Evolutionary conservation across 2,113 vertebrate genomes (phyloP), one percentile per base, ranked within the genome.

Genomic region (Indri indri): DNA sequence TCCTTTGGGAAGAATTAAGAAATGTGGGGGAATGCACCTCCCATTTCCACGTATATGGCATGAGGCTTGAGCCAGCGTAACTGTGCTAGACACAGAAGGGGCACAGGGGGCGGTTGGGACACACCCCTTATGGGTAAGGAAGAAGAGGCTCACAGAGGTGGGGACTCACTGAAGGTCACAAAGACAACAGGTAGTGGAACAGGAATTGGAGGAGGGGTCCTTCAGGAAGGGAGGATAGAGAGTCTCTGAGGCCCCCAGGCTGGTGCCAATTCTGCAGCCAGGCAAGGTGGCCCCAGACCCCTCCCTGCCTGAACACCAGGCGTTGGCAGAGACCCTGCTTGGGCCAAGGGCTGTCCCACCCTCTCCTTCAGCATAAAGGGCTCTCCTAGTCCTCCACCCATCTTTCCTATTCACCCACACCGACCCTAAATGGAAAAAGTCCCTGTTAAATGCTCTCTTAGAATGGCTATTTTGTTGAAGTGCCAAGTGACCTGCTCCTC

Each of bases 381-480:
- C 81, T 74, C 66, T 37, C 66, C 57, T 8, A 70, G 57, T 25
- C 83, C 57, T 95, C 52, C 0, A 5, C 81, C 61, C 73, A 20
- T 52, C 89, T 50, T 71, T 34, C 76, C 89, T 70, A 10, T 50
- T 92, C 45, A 61, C 18, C 11, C 89, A 32, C 47, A 84, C 45
- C 63, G 71, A 14, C 65, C 74, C 77, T 32, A 76, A 76, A 87
- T 2, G 94, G 91, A 76, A 96, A 81, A 86, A 40, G 13, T 27
- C 70, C 76, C 86, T 52, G 34, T n/a, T 54, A 20, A n/a, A 22
- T 12, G 82, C 90, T 90, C 85, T 76, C 12, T 68, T 61, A 92
- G 97, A 95, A 96, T 50, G 84, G 88, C 88, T 95, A 83, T 97
- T 95, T 80, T 96, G 96, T 94, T 88, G 27, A 92, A 81, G 59